Conservation (phyloP, 2,888 invertebrate genomes). For the Patella caerulea region DNA sequence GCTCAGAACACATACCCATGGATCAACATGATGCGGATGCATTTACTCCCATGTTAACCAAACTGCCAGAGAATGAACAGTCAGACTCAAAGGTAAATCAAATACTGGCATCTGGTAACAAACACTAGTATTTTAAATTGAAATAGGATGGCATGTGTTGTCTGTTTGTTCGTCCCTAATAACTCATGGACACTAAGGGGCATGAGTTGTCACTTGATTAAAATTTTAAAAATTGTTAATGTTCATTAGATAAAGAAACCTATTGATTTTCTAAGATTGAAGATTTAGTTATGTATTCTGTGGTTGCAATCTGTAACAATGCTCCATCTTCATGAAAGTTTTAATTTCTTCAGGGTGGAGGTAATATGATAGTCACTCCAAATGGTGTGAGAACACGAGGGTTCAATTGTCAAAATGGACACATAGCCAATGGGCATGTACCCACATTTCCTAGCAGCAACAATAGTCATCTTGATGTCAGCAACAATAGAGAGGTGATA, state of each 20-base stretch:
- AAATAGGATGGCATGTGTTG: no score
- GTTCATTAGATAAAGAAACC: no score
- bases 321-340: no score
- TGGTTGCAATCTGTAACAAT: no score
- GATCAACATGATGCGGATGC: constrained; percentile 49
- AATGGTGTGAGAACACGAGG: constrained; percentile 60
- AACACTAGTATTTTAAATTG: no score
- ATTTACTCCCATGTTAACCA: constrained; percentile 54
- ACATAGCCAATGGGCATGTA: constrained; percentile 53
- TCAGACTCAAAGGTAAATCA: constrained; percentile 58
- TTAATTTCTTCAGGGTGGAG: constrained; percentile 49
- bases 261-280: no score
- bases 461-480: constrained; percentile 30
- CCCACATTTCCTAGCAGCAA: constrained; percentile 30
- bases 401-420: constrained; percentile 50
- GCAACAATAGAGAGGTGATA: constrained; percentile 33
- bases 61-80: constrained; percentile 55
- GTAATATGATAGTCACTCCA: constrained; percentile 56
- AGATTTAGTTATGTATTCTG: no score
- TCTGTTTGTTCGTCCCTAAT: no score
- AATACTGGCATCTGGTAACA: no score
- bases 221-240: no score
- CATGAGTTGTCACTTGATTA: no score
- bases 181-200: no score
- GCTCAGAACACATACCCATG: constrained; percentile 5